phyloP scores from a whole-genome alignment of 2,888 invertebrate species.

The Augochlorella aurata region DNA sequence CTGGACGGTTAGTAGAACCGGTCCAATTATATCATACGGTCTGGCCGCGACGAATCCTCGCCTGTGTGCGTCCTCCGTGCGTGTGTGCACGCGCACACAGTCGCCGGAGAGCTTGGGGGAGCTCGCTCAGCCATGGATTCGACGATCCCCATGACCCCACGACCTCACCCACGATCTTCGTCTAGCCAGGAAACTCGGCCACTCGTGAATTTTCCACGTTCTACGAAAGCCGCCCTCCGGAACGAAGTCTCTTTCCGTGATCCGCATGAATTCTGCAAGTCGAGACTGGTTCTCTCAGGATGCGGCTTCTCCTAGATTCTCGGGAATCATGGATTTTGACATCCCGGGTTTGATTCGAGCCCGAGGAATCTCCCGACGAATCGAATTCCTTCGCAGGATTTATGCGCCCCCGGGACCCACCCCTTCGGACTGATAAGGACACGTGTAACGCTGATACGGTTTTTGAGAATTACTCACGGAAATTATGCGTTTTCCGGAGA shows the following conservation, averaged over 20 bases:
- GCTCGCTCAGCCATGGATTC: not conserved
- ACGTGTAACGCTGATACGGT: not conserved
- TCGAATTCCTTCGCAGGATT: not conserved
- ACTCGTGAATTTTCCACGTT: conserved; percentile 25
- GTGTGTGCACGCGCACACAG: conserved; percentile 20
- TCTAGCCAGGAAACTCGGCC: not conserved
- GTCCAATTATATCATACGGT: conserved; percentile 77
- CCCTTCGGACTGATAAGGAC: not conserved
- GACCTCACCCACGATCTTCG: conserved; percentile 4
- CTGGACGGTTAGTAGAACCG: conserved; percentile 72
- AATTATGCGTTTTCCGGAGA: not conserved
- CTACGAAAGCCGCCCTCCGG: conserved; percentile 5
- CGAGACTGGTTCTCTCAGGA: not conserved
- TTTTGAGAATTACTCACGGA: not conserved
- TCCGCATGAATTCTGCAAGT: conserved; percentile 11
- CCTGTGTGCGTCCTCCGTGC: not conserved
- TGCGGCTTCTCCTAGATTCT: not conserved
- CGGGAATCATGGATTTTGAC: conserved; percentile 8
- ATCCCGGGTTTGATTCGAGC: not conserved
- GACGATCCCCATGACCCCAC: conserved; percentile 19
- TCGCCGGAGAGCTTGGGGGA: not conserved
- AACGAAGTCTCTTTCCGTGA: not conserved
- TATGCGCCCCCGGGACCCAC: not conserved
- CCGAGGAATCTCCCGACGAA: not conserved
- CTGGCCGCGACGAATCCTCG: conserved; percentile 45